Evolutionary conservation across 2,888 invertebrate genomes (phyloP).

Genomic region (Sabatieria punctata): DNA sequence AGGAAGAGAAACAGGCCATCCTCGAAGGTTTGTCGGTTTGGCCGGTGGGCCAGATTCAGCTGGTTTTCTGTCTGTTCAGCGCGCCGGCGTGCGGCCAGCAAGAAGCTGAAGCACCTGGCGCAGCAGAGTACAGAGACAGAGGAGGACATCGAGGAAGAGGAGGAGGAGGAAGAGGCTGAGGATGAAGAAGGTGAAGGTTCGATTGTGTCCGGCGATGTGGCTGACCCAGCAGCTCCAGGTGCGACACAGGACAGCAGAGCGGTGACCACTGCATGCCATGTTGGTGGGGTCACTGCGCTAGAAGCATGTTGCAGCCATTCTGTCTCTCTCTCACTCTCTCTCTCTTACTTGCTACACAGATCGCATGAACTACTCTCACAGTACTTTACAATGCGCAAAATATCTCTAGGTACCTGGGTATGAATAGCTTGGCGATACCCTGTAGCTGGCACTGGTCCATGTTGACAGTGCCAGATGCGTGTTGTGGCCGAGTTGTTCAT

Average conservation of each 20-base stretch:
- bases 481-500: no score
- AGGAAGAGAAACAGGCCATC: conserved; percentile 97
- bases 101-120: conserved; percentile 39
- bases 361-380: no score
- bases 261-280: background rate
- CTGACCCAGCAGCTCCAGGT: background rate
- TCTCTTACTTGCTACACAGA: no score
- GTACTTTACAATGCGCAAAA: no score
- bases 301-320: no score
- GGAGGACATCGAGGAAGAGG: conserved; percentile 70
- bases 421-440: no score
- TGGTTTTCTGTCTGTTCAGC: conserved; percentile 41
- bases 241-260: background rate
- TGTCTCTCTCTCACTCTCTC: no score
- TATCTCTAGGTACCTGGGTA: no score
- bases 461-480: no score
- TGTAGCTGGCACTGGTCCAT: no score
- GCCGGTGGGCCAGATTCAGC: background rate
- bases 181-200: conserved; percentile 51
- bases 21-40: conserved; percentile 62
- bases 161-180: conserved; percentile 81
- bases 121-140: conserved; percentile 29
- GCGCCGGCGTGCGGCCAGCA: conserved; percentile 72
- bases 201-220: background rate
- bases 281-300: background rate